A percentile compares a stretch with the other conserved stretches of the same genome.
These are phyloP conservation scores for Siphlonurus alternatus DNA, from an alignment of 2,888 invertebrate genomes.

Conservation along the genomic window DNA sequence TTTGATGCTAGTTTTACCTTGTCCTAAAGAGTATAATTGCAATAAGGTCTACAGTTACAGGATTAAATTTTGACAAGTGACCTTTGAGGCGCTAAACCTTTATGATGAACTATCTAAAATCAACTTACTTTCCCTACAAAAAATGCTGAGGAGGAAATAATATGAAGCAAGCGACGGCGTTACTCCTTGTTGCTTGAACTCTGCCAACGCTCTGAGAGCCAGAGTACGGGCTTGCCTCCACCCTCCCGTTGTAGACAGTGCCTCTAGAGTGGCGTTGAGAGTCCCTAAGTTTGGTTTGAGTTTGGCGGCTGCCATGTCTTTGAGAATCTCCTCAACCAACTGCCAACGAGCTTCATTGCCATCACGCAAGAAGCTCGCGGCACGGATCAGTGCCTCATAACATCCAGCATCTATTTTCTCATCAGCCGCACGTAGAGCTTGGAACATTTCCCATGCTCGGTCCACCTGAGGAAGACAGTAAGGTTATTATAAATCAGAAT, in stretches of 20 bases:
- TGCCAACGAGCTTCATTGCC: conserved; percentile 43
- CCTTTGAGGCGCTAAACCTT: too few species aligned
- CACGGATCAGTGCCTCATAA: conserved; percentile 49
- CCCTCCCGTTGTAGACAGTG: conserved; percentile 30
- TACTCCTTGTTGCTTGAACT: conserved; percentile 48
- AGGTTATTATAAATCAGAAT: too few species aligned
- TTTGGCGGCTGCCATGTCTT: conserved; percentile 37
- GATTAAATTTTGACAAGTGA: too few species aligned
- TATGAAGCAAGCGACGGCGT: conserved; percentile 60
- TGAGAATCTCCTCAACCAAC: conserved; percentile 38
- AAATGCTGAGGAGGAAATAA: conserved; percentile 49
- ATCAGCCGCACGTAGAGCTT: conserved; percentile 14
- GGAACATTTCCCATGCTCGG: conserved; percentile 13
- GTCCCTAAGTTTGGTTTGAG: conserved; percentile 47
- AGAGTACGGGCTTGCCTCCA: conserved; percentile 27
- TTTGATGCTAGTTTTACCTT: too few species aligned
- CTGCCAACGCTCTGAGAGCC: conserved; percentile 35
- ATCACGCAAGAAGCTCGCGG: conserved; percentile 46
- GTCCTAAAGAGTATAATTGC: too few species aligned
- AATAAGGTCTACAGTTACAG: too few species aligned
- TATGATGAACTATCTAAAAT: not conserved
- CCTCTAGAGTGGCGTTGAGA: conserved; percentile 42
- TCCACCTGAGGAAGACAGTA: conserved; percentile 12
- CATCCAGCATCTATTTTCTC: conserved; percentile 25
- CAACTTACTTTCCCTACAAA: conserved; percentile 49